Conservation (phyloP, 2,888 invertebrate species). For the Timandra comae region DNA sequence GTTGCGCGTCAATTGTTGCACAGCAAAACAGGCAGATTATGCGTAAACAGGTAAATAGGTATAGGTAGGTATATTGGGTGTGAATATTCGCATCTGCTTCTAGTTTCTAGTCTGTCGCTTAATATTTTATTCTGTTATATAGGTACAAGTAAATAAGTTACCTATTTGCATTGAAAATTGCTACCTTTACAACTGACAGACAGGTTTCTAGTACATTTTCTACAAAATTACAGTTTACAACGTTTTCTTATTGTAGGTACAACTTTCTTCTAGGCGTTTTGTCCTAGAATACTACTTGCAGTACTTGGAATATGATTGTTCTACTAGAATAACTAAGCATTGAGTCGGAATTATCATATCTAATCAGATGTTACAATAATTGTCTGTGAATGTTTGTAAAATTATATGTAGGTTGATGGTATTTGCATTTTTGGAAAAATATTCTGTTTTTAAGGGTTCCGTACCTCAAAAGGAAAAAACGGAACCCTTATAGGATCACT, state of each 20-base stretch:
- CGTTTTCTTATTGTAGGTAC: slow-evolving; percentile 11
- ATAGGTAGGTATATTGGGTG: too few relatives aligned
- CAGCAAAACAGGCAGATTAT: too few relatives aligned
- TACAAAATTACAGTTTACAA: slow-evolving; percentile 41
- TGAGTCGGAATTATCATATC: not conserved
- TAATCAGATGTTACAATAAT: not conserved
- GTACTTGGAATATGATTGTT: slow-evolving; percentile 1
- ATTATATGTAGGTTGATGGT: slow-evolving; percentile 1
- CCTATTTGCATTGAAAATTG: slow-evolving; percentile 36
- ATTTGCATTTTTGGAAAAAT: too few relatives aligned
- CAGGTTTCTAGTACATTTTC: slow-evolving; percentile 40
- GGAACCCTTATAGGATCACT: too few relatives aligned
- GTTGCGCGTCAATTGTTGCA: too few relatives aligned
- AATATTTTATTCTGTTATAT: too few relatives aligned
- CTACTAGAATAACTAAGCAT: not conserved
- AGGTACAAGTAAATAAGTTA: slow-evolving; percentile 30
- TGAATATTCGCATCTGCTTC: too few relatives aligned
- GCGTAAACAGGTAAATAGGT: too few relatives aligned
- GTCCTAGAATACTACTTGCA: slow-evolving; percentile 8
- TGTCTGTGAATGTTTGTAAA: slow-evolving; percentile 3
- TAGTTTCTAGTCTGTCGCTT: too few relatives aligned
- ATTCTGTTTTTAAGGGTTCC: slow-evolving; percentile 8
- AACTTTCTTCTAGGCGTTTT: slow-evolving; percentile 5
- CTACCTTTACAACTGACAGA: slow-evolving; percentile 30
- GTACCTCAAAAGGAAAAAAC: not conserved